phyloP scores from a whole-genome alignment of 2,888 invertebrate species.

The Diaperis boleti region DNA sequence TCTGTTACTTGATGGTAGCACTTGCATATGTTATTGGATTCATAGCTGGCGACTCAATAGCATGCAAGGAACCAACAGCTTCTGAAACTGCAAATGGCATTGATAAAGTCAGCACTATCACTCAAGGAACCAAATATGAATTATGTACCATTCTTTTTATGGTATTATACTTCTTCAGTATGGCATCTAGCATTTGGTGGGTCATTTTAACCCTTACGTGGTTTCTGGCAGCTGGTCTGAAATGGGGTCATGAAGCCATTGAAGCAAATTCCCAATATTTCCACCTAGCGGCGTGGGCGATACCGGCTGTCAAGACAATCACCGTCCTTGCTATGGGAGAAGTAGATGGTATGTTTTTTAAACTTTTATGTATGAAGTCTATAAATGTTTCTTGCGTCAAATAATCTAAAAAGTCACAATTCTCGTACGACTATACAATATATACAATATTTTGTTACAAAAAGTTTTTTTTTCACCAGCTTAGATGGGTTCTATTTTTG shows the following conservation, averaged over 20 bases:
- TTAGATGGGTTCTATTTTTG: too few relatives aligned
- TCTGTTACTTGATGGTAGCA: constrained; percentile 96
- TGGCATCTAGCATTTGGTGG: constrained; percentile 99
- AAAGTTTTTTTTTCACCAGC: too few relatives aligned
- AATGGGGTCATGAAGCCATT: constrained; percentile 99
- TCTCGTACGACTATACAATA: too few relatives aligned
- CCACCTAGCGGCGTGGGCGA: constrained; percentile 98
- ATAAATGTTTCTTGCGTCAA: too few relatives aligned
- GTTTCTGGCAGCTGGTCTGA: constrained; percentile 96
- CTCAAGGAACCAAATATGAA: constrained; percentile 88
- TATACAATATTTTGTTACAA: too few relatives aligned
- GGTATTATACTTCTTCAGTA: constrained; percentile 95
- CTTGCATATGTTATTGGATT: constrained; percentile 91
- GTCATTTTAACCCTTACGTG: constrained; percentile 95
- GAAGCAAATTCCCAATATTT: constrained; percentile 98
- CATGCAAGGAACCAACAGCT: constrained; percentile 87
- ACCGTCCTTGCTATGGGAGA: constrained; percentile 94
- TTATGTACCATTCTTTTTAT: constrained; percentile 95
- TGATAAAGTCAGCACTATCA: constrained; percentile 85
- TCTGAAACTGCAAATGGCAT: constrained; percentile 77
- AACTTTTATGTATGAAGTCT: too few relatives aligned
- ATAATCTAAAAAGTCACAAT: too few relatives aligned
- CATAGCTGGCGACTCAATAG: constrained; percentile 83
- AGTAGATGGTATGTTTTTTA: constrained; percentile 97
- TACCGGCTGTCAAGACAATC: constrained; percentile 95